These are phyloP conservation scores for Pygocentrus nattereri DNA, from an alignment of 2,797 vertebrate species.

Conservation along the genomic window DNA sequence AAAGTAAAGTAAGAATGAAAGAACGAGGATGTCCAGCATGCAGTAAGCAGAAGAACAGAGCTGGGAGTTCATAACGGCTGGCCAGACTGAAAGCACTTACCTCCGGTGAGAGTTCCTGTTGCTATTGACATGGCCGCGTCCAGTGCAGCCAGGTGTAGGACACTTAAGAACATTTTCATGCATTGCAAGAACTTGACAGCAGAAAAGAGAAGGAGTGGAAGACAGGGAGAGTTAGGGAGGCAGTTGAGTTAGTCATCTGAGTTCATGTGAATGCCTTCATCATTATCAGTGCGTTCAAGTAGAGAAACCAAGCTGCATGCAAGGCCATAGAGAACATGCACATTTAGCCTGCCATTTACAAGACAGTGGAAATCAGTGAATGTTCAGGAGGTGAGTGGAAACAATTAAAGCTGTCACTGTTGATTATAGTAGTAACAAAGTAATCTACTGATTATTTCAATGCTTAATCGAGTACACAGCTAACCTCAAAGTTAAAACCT, in stretches of 20 bases:
- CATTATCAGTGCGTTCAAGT: slow-evolving; percentile 18
- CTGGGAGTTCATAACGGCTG: neutral
- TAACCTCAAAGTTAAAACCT: too few species aligned
- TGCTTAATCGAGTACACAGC: too few species aligned
- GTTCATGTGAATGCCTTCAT: slow-evolving; percentile 41
- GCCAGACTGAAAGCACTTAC: slow-evolving; percentile 81
- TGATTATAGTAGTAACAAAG: neutral
- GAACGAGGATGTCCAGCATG: neutral
- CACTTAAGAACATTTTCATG: slow-evolving; percentile 99
- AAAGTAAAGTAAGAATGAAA: slow-evolving; percentile 21
- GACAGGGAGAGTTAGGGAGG: slow-evolving; percentile 85
- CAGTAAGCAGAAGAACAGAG: slow-evolving; percentile 2
- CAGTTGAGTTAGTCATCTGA: slow-evolving; percentile 75
- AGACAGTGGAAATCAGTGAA: neutral
- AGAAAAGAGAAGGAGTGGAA: slow-evolving; percentile 86
- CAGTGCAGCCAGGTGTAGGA: slow-evolving; percentile 99
- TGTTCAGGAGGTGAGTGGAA: neutral
- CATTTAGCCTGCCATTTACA: slow-evolving; percentile 11
- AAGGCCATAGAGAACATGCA: neutral
- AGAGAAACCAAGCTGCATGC: slow-evolving; percentile 46
- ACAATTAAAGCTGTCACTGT: neutral
- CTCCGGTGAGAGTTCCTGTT: slow-evolving; percentile 99
- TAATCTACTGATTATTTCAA: too few species aligned
- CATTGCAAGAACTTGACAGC: slow-evolving; percentile 98
- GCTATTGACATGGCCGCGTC: slow-evolving; percentile 99